phyloP scores from a whole-genome alignment of 2,113 vertebrate species.

The Nesogale talazaci region DNA sequence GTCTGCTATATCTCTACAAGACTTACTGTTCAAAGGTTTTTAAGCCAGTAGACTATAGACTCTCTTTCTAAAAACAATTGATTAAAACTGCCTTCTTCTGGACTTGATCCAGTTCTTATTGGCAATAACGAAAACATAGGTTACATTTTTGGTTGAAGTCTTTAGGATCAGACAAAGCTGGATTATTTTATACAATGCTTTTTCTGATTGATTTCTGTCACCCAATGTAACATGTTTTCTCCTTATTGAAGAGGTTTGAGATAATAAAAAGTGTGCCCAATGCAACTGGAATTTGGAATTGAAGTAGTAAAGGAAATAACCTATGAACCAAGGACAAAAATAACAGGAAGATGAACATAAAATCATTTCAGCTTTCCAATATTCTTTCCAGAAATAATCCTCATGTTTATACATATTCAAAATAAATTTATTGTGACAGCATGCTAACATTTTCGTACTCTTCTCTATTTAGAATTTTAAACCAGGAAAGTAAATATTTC shows the following conservation, averaged over 20 bases:
- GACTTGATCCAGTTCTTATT: conserved; percentile 56
- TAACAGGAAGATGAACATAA: conserved; percentile 28
- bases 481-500: conserved; percentile 53
- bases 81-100: conserved; percentile 67
- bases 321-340: conserved; percentile 27
- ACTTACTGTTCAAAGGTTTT: conserved; percentile 77
- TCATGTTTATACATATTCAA: conserved; percentile 53
- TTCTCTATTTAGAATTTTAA: conserved; percentile 52
- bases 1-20: conserved; percentile 73
- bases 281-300: conserved; percentile 54
- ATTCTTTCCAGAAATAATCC: conserved; percentile 53
- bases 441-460: conserved; percentile 58
- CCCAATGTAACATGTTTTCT: conserved; percentile 25
- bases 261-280: conserved; percentile 51
- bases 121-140: conserved; percentile 53
- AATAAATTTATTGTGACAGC: conserved; percentile 43
- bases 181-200: background rate
- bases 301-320: conserved; percentile 53
- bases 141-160: conserved; percentile 58
- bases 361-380: conserved; percentile 41
- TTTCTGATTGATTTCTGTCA: conserved; percentile 46
- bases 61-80: conserved; percentile 74
- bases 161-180: conserved; percentile 42
- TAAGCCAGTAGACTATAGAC: conserved; percentile 70
- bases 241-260: conserved; percentile 58